phyloP scores from a whole-genome alignment of 2,888 invertebrate species.

The Apotomis capreana region DNA sequence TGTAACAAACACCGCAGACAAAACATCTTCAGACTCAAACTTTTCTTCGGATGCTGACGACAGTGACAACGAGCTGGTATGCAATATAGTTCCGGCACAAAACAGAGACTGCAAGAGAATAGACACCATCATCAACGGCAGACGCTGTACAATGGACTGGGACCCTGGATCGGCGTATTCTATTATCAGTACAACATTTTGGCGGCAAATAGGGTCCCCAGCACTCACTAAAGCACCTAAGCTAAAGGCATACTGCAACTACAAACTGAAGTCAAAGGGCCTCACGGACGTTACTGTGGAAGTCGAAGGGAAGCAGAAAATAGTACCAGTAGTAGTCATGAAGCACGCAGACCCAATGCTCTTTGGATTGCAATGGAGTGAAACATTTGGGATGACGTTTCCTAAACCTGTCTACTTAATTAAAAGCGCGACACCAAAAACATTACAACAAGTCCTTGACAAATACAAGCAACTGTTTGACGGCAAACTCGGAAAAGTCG shows the following conservation, averaged over 20 bases:
- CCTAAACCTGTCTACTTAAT: slow-evolving; percentile 34
- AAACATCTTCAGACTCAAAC: neutral
- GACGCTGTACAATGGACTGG: slow-evolving; percentile 7
- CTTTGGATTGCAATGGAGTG: slow-evolving; percentile 39
- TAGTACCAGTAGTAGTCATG: slow-evolving; percentile 36
- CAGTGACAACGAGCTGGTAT: too few relatives aligned
- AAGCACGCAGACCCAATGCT: slow-evolving; percentile 35
- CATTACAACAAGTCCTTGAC: slow-evolving; percentile 18
- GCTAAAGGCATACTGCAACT: slow-evolving; percentile 1
- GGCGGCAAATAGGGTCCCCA: slow-evolving; percentile 4
- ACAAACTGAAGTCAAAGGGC: slow-evolving; percentile 22
- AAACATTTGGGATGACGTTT: slow-evolving; percentile 33
- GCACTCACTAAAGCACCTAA: slow-evolving; percentile 1
- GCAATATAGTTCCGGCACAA: neutral
- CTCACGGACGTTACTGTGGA: slow-evolving; percentile 31
- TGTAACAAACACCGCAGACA: neutral
- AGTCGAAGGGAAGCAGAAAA: slow-evolving; percentile 19
- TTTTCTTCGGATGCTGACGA: neutral
- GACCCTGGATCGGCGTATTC: slow-evolving; percentile 19
- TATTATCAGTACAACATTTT: slow-evolving; percentile 13
- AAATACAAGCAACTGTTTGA: slow-evolving; percentile 30
- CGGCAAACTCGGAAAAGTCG: slow-evolving; percentile 33
- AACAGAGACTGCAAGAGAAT: slow-evolving; percentile 5
- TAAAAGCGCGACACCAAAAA: slow-evolving; percentile 1
- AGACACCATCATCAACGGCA: neutral